Base-by-base conservation (phyloP, 2,113 vertebrate species). In the Dipodomys spectabilis region DNA sequence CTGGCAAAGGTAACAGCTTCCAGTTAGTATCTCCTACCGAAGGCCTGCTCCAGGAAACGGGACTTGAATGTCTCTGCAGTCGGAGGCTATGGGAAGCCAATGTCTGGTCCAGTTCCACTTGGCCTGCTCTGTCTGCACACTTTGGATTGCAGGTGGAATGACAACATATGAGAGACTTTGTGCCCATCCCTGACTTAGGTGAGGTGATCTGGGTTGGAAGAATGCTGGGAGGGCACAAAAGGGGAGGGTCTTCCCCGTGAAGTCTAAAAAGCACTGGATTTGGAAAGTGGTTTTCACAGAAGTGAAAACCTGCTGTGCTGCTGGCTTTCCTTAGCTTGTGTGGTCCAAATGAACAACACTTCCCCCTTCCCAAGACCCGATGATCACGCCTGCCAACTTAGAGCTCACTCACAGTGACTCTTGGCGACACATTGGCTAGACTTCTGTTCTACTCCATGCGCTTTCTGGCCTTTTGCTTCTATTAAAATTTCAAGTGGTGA, bases 91-190 rank as follows among this genome's bases (percentile, higher is more conserved):
- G 13, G 44, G 62, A 53, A 23, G 25, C 10, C 6, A 71, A 2
- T 23, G 6, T 7, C 44, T 35, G 15, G 2, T 0, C 49, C n/a
- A 68, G 7, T 12, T 71, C 20, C 1, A 22, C 9, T 49, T 20
- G 2, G 4, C 19, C 18, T 9, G 3, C 10, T 0, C 8, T 15
- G 0, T 5, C 2, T 7, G 16, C 9, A 6, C 18, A 6, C 32
- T 77, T 71, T 72, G 79, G 72, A 35, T 30, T 23, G 2, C 30
- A 32, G 4, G 19, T 32, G 18, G 65, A 68, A 25, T 23, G 35
- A 28, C 57, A n/a, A 13, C 4, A 8, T 25, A 67, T 27, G 28
- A 27, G 60, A 27, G 62, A 27, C 7, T 8, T 6, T 2, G 0
- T 16, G 23, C 4, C 1, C 60, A 8, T 27, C 49, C 30, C 60